phyloP scores from a whole-genome alignment of 2,888 invertebrate genomes.

The Andricus curvator region DNA sequence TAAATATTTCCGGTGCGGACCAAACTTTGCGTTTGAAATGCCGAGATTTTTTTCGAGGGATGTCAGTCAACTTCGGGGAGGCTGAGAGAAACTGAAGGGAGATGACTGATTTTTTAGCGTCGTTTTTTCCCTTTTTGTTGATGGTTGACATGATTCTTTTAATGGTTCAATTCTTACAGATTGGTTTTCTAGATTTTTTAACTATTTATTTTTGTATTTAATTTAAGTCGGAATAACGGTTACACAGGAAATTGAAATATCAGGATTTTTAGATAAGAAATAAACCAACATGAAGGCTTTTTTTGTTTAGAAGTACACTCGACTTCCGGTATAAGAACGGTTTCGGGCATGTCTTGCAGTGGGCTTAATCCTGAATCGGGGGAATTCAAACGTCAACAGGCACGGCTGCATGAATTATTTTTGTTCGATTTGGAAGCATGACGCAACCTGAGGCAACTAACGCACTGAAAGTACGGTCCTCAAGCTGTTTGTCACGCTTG shows the following conservation, averaged over 20 bases:
- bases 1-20: constrained; percentile 37
- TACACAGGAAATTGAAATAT: not conserved
- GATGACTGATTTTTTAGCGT: not conserved
- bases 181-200: not conserved
- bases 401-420: too few species aligned
- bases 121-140: not conserved
- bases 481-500: too few species aligned
- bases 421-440: too few species aligned
- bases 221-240: not conserved
- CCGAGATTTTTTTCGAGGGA: constrained; percentile 11
- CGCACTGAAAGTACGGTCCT: too few species aligned
- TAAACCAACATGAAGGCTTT: too few species aligned
- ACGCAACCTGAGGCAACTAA: too few species aligned
- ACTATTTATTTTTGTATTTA: not conserved
- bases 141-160: constrained; percentile 20
- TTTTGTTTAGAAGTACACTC: too few species aligned
- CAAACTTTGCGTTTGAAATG: constrained; percentile 14
- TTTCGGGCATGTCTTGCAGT: too few species aligned
- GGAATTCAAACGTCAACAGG: too few species aligned
- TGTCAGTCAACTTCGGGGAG: constrained; percentile 30
- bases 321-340: too few species aligned
- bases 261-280: not conserved
- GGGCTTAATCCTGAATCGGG: too few species aligned
- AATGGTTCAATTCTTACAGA: not conserved
- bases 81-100: constrained; percentile 20